Percentiles rank a stretch among this genome's conserved stretches.
phyloP scores from a whole-genome alignment of 2,797 vertebrate genomes.

The Spheniscus humboldti region DNA sequence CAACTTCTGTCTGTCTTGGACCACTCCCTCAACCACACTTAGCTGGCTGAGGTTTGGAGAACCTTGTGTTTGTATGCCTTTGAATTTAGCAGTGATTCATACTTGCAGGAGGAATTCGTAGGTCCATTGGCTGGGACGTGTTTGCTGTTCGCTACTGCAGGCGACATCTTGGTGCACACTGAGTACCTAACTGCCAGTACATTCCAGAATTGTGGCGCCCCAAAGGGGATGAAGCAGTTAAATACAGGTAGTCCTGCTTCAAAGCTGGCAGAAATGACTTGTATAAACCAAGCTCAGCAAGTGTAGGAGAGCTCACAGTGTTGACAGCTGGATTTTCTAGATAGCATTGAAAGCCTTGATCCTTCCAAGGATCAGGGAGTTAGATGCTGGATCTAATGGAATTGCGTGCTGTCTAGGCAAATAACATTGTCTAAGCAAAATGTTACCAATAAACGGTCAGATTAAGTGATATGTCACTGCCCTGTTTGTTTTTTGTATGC shows the following conservation, averaged over 20 bases:
- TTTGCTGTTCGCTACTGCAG: neutral
- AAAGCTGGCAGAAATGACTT: neutral
- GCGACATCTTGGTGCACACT: neutral
- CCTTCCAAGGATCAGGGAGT: neutral
- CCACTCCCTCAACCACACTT: neutral
- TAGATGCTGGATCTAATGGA: neutral
- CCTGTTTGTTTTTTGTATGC: neutral
- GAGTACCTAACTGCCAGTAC: neutral
- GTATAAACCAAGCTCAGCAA: neutral
- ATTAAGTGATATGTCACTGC: neutral
- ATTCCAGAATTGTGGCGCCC: neutral
- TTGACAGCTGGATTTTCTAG: neutral
- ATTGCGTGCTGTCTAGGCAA: neutral
- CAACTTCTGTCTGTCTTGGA: neutral
- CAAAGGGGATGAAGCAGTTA: neutral
- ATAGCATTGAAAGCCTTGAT: neutral
- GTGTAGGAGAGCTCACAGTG: neutral
- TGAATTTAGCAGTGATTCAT: neutral
- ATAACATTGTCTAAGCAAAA: neutral
- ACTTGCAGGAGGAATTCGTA: neutral
- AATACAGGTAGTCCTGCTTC: neutral
- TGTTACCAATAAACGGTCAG: neutral
- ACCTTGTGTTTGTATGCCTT: neutral
- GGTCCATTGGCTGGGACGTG: neutral
- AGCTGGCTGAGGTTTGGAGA: neutral